These are phyloP conservation scores for Temnothorax rugatulus DNA, from an alignment of 2,888 invertebrate genomes.

Conservation along the genomic window DNA sequence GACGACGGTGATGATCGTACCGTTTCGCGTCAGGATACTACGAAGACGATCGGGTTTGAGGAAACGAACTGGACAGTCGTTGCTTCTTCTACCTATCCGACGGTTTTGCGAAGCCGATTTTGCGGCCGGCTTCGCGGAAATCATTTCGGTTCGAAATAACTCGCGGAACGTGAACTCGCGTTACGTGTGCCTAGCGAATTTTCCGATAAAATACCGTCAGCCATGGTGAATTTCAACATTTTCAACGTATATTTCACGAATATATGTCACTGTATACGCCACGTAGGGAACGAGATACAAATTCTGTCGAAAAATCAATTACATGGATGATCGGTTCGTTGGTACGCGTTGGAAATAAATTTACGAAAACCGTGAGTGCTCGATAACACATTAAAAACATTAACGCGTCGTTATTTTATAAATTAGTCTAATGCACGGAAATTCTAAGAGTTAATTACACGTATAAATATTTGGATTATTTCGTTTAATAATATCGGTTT, in stretches of 20 bases:
- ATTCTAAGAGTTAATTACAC: slow-evolving; percentile 11
- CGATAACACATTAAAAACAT: neutral
- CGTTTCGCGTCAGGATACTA: slow-evolving; percentile 19
- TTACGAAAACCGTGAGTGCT: neutral
- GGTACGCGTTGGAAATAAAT: slow-evolving; percentile 9
- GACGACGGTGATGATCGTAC: neutral
- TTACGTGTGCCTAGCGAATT: neutral
- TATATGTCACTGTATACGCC: slow-evolving; percentile 15
- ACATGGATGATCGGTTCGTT: slow-evolving; percentile 12
- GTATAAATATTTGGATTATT: slow-evolving; percentile 22
- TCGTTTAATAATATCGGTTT: neutral
- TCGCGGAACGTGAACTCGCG: slow-evolving; percentile 1
- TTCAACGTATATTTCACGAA: neutral
- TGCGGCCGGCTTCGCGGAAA: slow-evolving; percentile 57
- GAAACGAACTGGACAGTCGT: slow-evolving; percentile 27
- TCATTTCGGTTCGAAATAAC: slow-evolving; percentile 48
- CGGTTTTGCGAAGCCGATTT: slow-evolving; percentile 23
- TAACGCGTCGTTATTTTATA: neutral
- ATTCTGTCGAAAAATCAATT: slow-evolving; percentile 36
- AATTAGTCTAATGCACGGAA: slow-evolving; percentile 1
- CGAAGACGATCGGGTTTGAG: slow-evolving; percentile 61
- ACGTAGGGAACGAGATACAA: neutral
- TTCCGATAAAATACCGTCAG: slow-evolving; percentile 4
- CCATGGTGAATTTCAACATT: neutral
- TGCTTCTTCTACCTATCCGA: slow-evolving; percentile 1